Conservation (phyloP, 2,888 invertebrate species). For the Parthenolecanium corni region DNA sequence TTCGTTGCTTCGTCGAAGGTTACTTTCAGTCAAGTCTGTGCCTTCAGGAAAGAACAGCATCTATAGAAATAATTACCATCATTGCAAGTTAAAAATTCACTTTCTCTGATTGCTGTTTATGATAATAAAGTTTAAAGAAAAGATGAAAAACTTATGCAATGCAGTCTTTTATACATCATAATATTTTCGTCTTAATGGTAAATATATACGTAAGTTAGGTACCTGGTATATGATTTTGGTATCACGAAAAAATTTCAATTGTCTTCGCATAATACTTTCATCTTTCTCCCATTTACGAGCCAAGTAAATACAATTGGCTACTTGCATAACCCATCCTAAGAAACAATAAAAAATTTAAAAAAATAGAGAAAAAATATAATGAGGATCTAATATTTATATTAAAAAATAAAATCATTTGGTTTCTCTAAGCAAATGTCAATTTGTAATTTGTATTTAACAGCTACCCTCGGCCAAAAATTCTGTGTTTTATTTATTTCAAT, state of each 20-base stretch:
- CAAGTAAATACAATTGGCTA: conserved; percentile 71
- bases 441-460: no score
- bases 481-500: no score
- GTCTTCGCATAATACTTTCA: conserved; percentile 51
- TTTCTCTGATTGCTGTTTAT: background rate
- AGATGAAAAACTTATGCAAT: no score
- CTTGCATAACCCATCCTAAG: conserved; percentile 77
- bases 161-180: no score
- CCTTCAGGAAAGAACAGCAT: conserved; percentile 80
- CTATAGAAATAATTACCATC: conserved; percentile 38
- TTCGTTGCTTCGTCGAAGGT: conserved; percentile 54
- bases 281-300: conserved; percentile 72
- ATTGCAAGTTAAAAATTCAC: background rate
- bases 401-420: no score
- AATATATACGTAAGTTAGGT: background rate
- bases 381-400: no score
- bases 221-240: conserved; percentile 49
- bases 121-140: no score
- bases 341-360: conserved; percentile 23
- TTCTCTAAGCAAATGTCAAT: no score
- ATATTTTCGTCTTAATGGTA: no score
- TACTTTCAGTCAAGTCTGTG: conserved; percentile 63
- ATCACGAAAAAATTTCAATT: conserved; percentile 60
- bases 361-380: no score
- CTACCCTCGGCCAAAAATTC: no score